Evolutionary conservation across 2,113 vertebrate species (phyloP).

Genomic region (Psittacula cyanocephala): DNA sequence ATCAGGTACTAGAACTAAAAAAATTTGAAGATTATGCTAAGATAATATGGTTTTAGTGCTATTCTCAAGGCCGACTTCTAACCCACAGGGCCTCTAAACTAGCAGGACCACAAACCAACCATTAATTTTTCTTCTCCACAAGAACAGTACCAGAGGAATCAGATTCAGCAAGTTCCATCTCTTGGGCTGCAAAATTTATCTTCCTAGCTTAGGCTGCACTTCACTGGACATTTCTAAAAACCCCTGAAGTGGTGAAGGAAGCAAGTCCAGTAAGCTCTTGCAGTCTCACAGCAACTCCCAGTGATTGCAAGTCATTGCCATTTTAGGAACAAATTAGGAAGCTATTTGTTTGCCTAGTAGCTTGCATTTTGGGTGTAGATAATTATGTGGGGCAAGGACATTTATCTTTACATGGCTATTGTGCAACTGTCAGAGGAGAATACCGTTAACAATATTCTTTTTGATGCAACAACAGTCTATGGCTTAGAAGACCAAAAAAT

Average conservation of each 20-base stretch:
- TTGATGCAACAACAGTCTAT: neutral
- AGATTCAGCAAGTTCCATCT: conserved; percentile 18
- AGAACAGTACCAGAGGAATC: neutral
- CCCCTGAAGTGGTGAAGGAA: neutral
- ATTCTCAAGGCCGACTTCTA: neutral
- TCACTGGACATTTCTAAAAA: neutral
- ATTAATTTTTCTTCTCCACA: conserved; percentile 30
- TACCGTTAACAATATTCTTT: neutral
- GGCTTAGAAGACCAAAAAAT: neutral
- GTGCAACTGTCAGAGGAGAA: neutral
- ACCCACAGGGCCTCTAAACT: conserved; percentile 28
- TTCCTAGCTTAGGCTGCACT: neutral
- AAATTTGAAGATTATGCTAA: neutral
- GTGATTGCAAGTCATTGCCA: neutral
- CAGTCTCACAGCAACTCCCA: neutral
- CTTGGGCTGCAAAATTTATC: neutral
- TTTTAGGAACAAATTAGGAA: conserved; percentile 38
- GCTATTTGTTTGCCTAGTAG: conserved; percentile 25
- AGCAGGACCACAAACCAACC: conserved; percentile 48
- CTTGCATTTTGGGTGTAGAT: conserved; percentile 30
- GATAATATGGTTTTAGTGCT: conserved; percentile 8
- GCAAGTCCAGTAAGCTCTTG: neutral
- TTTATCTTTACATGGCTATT: neutral
- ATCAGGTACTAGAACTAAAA: neutral
- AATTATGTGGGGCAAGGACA: conserved; percentile 4